Evolutionary conservation across 1,140 invertebrate species (phyloP).

Genomic region (Trichonephila inaurata): DNA sequence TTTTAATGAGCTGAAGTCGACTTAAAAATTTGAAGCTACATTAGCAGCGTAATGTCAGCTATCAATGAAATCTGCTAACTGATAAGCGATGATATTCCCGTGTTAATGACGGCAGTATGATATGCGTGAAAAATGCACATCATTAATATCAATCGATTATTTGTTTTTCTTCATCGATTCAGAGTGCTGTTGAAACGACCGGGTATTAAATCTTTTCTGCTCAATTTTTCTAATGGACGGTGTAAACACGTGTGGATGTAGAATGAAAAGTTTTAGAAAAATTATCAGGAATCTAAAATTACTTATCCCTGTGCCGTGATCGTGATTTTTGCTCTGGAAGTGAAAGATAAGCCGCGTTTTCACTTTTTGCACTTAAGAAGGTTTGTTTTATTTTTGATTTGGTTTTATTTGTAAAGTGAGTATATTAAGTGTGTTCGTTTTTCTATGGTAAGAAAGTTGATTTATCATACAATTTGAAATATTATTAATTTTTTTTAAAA

Average conservation of each 20-base stretch:
- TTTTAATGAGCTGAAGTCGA: not conserved
- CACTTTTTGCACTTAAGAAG: not conserved
- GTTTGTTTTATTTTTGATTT: too few relatives aligned
- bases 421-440: too few relatives aligned
- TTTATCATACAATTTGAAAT: too few relatives aligned
- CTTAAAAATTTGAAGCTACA: conserved; percentile 52
- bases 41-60: conserved; percentile 57
- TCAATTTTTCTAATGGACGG: not conserved
- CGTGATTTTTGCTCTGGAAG: too few relatives aligned
- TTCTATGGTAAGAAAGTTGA: too few relatives aligned
- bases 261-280: conserved; percentile 12
- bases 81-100: conserved; percentile 50
- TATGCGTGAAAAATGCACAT: conserved; percentile 56
- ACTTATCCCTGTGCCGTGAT: not conserved
- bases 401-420: too few relatives aligned
- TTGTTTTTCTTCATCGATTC: conserved; percentile 59
- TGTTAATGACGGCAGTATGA: conserved; percentile 57
- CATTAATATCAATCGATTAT: conserved; percentile 63
- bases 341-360: not conserved
- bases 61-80: conserved; percentile 62
- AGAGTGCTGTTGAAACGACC: not conserved
- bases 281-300: not conserved
- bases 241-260: not conserved
- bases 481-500: too few relatives aligned
- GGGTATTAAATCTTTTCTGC: conserved; percentile 18